These are phyloP conservation scores for Pollenia amentaria DNA, from an alignment of 2,888 invertebrate genomes.

Conservation along the genomic window DNA sequence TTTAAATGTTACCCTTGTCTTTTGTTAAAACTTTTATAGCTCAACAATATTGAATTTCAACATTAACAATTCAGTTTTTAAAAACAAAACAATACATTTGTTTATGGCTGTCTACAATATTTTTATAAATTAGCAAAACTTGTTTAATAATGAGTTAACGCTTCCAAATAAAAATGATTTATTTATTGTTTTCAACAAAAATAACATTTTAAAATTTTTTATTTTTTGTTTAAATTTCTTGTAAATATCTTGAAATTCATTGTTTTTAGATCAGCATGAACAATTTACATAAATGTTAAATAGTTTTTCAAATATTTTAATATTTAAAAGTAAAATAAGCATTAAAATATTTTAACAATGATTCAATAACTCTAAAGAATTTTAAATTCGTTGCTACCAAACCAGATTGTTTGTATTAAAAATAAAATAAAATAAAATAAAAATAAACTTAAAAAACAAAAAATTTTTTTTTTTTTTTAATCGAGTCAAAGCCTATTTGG, in stretches of 20 bases:
- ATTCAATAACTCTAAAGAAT: conserved; percentile 1
- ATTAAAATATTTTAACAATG: neutral
- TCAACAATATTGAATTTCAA: conserved; percentile 16
- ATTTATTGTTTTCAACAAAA: conserved; percentile 7
- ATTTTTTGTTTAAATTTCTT: neutral
- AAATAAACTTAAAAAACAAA: neutral
- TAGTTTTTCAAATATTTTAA: neutral
- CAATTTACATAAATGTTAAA: conserved; percentile 20
- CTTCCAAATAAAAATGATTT: neutral
- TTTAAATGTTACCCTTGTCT: neutral
- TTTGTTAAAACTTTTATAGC: neutral
- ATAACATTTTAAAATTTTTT: neutral
- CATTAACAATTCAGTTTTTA: conserved; percentile 14
- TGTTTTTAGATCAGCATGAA: neutral
- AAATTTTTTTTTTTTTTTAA: neutral
- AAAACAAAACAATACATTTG: neutral
- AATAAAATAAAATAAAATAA: neutral
- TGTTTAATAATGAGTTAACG: conserved; percentile 9
- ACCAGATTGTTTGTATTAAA: neutral
- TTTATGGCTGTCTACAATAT: neutral
- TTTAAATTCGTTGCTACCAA: neutral
- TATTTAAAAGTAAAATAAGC: neutral
- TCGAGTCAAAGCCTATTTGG: neutral
- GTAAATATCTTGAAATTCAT: neutral
- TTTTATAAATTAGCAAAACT: conserved; percentile 6